Evolutionary conservation across 2,113 vertebrate genomes (phyloP).

Genomic region (Paracanthobrama guichenoti): DNA sequence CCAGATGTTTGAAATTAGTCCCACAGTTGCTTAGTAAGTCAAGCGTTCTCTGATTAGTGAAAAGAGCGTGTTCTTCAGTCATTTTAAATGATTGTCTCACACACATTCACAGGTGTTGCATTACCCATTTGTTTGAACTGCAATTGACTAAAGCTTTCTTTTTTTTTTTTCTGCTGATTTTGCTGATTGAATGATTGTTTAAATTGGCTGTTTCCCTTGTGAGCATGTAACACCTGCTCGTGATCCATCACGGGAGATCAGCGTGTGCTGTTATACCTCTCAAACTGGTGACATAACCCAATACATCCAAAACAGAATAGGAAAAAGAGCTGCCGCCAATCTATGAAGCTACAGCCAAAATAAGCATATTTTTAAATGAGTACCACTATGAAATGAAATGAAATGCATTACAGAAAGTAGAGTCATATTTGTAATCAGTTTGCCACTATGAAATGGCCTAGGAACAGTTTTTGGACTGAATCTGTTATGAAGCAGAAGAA

Average conservation of each 20-base stretch:
- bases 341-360: too few relatives aligned
- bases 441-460: not conserved
- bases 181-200: slow-evolving; percentile 61
- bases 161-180: slow-evolving; percentile 55
- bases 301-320: not conserved
- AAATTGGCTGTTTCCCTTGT: slow-evolving; percentile 37
- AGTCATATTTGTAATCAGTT: not conserved
- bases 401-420: not conserved
- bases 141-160: slow-evolving; percentile 53
- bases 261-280: not conserved
- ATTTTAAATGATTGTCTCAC: slow-evolving; percentile 27
- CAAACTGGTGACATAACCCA: slow-evolving; percentile 20
- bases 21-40: slow-evolving; percentile 34
- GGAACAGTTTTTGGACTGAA: not conserved
- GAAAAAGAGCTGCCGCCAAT: too few relatives aligned
- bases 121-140: slow-evolving; percentile 55
- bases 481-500: not conserved
- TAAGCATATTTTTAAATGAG: not conserved
- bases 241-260: slow-evolving; percentile 39
- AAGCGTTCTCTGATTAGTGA: slow-evolving; percentile 34
- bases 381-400: not conserved
- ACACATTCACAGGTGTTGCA: slow-evolving; percentile 45
- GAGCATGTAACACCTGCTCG: slow-evolving; percentile 25
- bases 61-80: slow-evolving; percentile 22
- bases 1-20: slow-evolving; percentile 46